Base-by-base conservation (phyloP, 2,797 vertebrate genomes). In the Brotula barbata region DNA sequence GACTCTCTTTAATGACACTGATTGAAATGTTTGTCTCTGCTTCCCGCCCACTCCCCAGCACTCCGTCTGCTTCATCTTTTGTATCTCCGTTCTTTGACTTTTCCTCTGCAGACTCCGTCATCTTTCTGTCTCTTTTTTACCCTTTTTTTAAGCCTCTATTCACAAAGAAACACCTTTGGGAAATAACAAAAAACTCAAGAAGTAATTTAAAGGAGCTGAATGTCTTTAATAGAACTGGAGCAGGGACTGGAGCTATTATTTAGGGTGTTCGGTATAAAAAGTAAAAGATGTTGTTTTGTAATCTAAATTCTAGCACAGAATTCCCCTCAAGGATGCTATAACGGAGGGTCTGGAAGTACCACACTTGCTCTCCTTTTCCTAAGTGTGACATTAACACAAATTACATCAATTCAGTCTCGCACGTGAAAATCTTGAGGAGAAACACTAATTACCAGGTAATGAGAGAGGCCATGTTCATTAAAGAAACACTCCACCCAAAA, bases 1-100 rank as follows among this genome's bases (percentile, higher is more conserved):
- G 49, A 50, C 55, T 65, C 54, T 71, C 69, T 81, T 84, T 83
- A 84, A 85, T 81, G 83, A 59, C 62, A 72, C 66, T 83, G 72
- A 81, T 73, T 73, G 76, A 78, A 77, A 72, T 7, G 33, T 42
- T 65, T 42, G 63, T 77, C 50, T 67, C 41, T 16, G 28, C 39
- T 69, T 77, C 68, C 22, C 59, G 55, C 68, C 57, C 42, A 49
- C 58, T n/a, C 25, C 2, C 14, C 31, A 19, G 22, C 50, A 1
- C 3, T 5, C 19, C 52, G 13, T 33, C 58, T 54, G 47, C 65
- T 87, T 86, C 57, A 82, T 87, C 65, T 70, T 80, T 33, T 60
- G 73, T 78, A 80, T 78, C 70, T 80, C 19, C 39, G 70, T 62
- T 73, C 51, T 33, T 36, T 47, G 25, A 54, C 80, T 76, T 49